These are phyloP conservation scores for Nemoura dubitans DNA, from an alignment of 2,888 invertebrate species.

Conservation along the genomic window DNA sequence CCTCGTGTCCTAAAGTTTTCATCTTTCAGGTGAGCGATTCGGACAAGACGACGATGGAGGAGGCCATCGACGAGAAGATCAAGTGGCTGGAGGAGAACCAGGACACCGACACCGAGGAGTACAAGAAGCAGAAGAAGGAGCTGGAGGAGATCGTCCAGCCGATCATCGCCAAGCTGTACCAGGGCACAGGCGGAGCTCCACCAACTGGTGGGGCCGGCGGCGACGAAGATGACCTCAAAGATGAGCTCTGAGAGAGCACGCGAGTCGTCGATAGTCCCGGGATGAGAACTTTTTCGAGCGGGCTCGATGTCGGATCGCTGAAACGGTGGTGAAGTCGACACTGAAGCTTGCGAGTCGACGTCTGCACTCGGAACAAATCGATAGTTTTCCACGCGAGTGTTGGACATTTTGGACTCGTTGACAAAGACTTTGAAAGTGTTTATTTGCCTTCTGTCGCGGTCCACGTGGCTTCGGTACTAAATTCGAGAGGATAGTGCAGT, in stretches of 20 bases:
- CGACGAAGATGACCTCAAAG: constrained; percentile 80
- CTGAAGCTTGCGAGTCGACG: background rate
- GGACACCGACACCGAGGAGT: constrained; percentile 90
- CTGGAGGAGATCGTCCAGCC: constrained; percentile 96
- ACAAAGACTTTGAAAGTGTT: constrained; percentile 3
- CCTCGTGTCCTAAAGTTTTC: no score
- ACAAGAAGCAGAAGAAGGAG: constrained; percentile 94
- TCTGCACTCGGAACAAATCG: constrained; percentile 10
- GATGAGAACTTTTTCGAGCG: background rate
- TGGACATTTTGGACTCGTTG: constrained; percentile 7
- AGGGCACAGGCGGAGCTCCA: constrained; percentile 83
- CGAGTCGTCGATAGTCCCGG: background rate
- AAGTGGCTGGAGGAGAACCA: constrained; percentile 98
- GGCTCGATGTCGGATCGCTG: background rate
- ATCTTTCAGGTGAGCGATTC: constrained; percentile 72
- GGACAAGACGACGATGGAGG: constrained; percentile 94
- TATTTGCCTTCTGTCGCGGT: background rate
- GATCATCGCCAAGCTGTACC: constrained; percentile 96
- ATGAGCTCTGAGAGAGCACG: constrained; percentile 74
- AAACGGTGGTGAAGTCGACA: background rate
- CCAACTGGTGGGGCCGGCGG: constrained; percentile 73
- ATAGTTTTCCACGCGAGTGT: constrained; percentile 16
- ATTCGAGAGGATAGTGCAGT: background rate
- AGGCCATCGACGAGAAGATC: constrained; percentile 95
- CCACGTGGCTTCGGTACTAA: background rate